phyloP scores from a whole-genome alignment of 2,113 vertebrate species.

The Amphiprion percula region DNA sequence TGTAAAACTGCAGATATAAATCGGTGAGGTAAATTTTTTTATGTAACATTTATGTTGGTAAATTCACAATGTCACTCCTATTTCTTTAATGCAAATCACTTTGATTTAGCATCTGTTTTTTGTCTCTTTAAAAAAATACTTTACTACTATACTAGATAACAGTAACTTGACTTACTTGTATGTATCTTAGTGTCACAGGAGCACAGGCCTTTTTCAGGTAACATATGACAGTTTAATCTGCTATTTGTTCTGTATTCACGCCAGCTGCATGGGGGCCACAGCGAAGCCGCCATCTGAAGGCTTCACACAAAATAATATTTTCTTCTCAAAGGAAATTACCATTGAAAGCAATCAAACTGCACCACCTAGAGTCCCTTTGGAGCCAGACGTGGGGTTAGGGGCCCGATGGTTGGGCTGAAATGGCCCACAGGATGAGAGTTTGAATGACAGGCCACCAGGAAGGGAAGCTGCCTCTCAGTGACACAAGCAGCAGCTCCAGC shows the following conservation, averaged over 20 bases:
- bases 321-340: background rate
- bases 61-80: too few relatives aligned
- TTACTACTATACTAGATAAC: too few relatives aligned
- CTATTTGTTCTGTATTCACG: background rate
- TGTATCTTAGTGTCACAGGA: too few relatives aligned
- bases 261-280: background rate
- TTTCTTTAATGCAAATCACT: too few relatives aligned
- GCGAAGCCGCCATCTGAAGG: background rate
- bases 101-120: too few relatives aligned
- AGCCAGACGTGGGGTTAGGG: conserved; percentile 1
- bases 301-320: background rate
- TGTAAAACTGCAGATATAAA: too few relatives aligned
- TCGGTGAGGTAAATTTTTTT: too few relatives aligned
- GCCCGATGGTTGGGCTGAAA: background rate
- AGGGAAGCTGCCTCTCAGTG: conserved; percentile 45
- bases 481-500: conserved; percentile 45
- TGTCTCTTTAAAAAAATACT: too few relatives aligned
- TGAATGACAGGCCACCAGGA: background rate
- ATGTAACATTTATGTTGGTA: too few relatives aligned
- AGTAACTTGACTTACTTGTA: too few relatives aligned
- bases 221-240: too few relatives aligned
- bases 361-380: conserved; percentile 25
- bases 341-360: conserved; percentile 9
- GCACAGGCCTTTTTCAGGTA: too few relatives aligned
- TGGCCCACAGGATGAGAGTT: conserved; percentile 12